Evolutionary conservation across 2,888 invertebrate species (phyloP).

Genomic region (Erebia palarica): DNA sequence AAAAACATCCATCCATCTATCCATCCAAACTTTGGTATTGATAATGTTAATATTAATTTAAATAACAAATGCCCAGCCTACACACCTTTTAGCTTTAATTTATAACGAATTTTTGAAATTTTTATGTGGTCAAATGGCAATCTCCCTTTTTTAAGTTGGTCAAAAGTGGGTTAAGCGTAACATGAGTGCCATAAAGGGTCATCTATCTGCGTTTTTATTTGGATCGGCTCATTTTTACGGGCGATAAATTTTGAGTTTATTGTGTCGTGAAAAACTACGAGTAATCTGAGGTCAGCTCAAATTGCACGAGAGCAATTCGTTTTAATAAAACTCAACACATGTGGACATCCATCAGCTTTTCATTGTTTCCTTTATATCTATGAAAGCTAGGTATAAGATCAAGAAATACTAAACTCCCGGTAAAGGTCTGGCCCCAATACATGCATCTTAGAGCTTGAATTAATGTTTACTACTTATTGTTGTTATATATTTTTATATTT

Average conservation of each 20-base stretch:
- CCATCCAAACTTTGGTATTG: no score
- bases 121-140: no score
- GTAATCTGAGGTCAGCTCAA: slow-evolving; percentile 9
- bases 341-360: neutral
- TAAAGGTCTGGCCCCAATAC: no score
- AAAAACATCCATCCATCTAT: no score
- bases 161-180: slow-evolving; percentile 6
- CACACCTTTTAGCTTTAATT: no score
- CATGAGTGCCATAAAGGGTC: slow-evolving; percentile 12
- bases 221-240: slow-evolving; percentile 16
- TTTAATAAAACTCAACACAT: neutral
- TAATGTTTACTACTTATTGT: no score
- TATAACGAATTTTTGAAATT: no score
- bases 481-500: no score
- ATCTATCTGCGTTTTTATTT: slow-evolving; percentile 10
- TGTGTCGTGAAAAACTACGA: slow-evolving; percentile 18
- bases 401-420: neutral
- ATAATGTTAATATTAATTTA: no score
- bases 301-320: slow-evolving; percentile 4
- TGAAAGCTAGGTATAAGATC: neutral
- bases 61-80: no score
- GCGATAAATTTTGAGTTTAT: slow-evolving; percentile 20
- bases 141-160: neutral
- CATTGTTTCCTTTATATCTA: no score
- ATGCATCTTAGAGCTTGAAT: no score